phyloP scores from a whole-genome alignment of 2,113 vertebrate genomes.

The Struthio camelus region DNA sequence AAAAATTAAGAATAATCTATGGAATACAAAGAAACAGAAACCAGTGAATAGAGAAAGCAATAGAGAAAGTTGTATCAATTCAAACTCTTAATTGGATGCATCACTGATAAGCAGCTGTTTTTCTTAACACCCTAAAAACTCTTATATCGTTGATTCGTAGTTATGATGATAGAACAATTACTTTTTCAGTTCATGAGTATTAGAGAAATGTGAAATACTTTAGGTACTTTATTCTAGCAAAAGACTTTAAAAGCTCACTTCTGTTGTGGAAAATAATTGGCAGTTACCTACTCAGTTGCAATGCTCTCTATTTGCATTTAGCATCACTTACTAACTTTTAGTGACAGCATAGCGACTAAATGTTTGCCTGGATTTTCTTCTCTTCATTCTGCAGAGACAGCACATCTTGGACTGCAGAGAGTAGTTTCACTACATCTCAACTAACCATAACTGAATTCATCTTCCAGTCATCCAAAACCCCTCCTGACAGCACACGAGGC shows the following conservation, averaged over 20 bases:
- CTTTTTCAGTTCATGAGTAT: neutral
- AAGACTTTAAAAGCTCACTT: neutral
- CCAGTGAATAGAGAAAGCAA: neutral
- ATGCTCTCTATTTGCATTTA: neutral
- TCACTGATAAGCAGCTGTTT: neutral
- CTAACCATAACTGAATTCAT: neutral
- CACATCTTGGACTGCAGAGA: neutral
- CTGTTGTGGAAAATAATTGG: neutral
- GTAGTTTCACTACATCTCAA: neutral
- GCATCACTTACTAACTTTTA: neutral
- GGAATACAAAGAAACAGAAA: neutral
- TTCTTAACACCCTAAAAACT: neutral
- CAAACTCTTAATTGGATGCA: neutral
- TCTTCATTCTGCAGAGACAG: neutral
- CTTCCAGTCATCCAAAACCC: neutral
- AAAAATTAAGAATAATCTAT: neutral
- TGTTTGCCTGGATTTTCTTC: fast-evolving
- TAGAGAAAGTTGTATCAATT: neutral
- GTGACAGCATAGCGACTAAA: neutral
- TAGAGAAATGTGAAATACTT: neutral
- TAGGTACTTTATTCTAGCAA: neutral
- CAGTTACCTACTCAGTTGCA: neutral
- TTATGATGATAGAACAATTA: neutral
- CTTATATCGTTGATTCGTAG: neutral
- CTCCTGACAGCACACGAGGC: neutral